Conservation (phyloP, 2,113 vertebrate genomes). For the Pyrgilauda ruficollis region DNA sequence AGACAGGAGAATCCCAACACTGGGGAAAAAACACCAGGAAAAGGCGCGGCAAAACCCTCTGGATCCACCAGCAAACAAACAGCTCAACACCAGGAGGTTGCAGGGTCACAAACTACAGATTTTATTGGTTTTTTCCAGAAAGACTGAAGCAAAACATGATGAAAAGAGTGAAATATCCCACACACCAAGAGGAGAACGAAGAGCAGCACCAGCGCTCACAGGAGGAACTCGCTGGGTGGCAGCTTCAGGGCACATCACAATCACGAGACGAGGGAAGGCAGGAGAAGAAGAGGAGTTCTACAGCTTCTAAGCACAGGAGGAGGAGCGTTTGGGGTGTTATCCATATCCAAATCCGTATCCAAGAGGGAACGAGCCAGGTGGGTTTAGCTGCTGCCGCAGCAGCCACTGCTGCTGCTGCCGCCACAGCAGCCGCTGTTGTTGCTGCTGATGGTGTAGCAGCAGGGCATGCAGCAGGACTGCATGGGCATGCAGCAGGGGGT, state of each 20-base stretch:
- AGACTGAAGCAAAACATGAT: accelerated
- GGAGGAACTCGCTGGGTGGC: accelerated
- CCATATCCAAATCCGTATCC: not conserved
- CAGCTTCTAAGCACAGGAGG: not conserved
- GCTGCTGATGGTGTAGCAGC: not conserved
- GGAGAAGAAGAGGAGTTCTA: not conserved
- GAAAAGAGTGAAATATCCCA: not conserved
- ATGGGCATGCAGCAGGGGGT: not conserved
- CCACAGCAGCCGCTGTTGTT: accelerated
- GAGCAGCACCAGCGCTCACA: accelerated
- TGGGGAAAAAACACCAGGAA: accelerated
- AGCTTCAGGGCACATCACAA: not conserved
- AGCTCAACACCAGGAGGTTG: not conserved
- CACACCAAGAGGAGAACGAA: not conserved
- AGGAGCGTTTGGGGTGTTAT: accelerated
- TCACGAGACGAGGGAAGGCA: accelerated
- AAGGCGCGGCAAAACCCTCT: accelerated
- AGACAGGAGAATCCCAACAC: not conserved
- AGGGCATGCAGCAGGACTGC: not conserved
- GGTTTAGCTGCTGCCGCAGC: not conserved
- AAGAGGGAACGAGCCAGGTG: accelerated
- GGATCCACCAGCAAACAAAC: not conserved
- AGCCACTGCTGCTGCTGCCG: accelerated
- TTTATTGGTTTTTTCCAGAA: constrained; percentile 6
- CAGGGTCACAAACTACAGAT: not conserved